phyloP scores from a whole-genome alignment of 2,888 invertebrate species.

The Galerucella calmariensis region DNA sequence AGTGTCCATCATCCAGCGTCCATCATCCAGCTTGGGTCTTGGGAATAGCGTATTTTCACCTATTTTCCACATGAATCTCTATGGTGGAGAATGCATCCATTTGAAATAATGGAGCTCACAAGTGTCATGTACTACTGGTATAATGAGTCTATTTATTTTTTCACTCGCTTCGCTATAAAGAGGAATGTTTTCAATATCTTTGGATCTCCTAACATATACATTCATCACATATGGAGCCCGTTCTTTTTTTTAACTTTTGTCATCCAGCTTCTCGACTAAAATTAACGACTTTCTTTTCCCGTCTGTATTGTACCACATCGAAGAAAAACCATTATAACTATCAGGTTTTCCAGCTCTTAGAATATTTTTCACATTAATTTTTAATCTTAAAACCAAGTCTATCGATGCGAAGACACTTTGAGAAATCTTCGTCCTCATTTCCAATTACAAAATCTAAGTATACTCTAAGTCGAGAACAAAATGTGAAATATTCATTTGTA shows the following conservation, averaged over 20 bases:
- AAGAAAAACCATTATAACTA: constrained; percentile 36
- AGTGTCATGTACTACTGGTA: too few species aligned
- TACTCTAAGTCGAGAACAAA: background rate
- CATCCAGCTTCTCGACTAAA: constrained; percentile 16
- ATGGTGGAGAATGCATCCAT: too few species aligned
- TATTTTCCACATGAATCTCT: too few species aligned
- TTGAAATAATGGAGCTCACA: too few species aligned
- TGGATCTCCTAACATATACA: background rate
- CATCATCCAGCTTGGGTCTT: too few species aligned
- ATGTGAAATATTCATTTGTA: background rate
- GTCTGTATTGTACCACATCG: background rate
- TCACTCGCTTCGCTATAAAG: background rate
- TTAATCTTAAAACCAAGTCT: constrained; percentile 26
- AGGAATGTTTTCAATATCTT: background rate
- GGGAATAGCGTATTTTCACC: too few species aligned
- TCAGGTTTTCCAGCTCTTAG: constrained; percentile 31
- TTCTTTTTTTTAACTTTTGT: background rate
- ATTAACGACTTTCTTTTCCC: constrained; percentile 5
- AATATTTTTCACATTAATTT: constrained; percentile 32
- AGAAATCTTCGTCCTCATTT: constrained; percentile 22
- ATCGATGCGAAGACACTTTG: constrained; percentile 26
- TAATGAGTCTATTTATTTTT: too few species aligned
- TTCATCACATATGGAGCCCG: background rate
- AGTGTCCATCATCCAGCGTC: too few species aligned
- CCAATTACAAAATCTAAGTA: constrained; percentile 15